Conservation (phyloP, 2,888 invertebrate species). For the Hirtodrosophila histrioides region DNA sequence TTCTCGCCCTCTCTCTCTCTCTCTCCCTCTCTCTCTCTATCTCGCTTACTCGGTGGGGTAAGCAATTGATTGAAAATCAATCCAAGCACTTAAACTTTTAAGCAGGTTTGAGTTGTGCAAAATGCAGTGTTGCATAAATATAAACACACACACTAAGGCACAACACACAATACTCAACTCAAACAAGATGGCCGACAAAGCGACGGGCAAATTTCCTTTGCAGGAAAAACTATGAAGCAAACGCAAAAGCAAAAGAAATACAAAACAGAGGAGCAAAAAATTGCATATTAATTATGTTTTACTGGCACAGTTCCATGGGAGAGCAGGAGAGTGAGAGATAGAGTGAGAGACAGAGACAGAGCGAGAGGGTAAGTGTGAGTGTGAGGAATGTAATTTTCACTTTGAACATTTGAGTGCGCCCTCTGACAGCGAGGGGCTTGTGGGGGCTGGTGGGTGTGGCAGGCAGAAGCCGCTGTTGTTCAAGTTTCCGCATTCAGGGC, state of each 20-base stretch:
- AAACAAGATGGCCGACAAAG: constrained; percentile 73
- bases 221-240: constrained; percentile 40
- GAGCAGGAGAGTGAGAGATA: constrained; percentile 13
- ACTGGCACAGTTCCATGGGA: constrained; percentile 73
- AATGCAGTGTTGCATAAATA: constrained; percentile 76
- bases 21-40: neutral
- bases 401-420: constrained; percentile 45
- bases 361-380: neutral
- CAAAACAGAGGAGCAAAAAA: constrained; percentile 66
- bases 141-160: constrained; percentile 45
- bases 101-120: constrained; percentile 73
- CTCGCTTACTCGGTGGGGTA: constrained; percentile 8
- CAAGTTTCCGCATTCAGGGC: constrained; percentile 68
- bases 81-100: constrained; percentile 71
- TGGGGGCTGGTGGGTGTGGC: constrained; percentile 6
- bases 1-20: neutral
- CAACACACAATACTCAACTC: constrained; percentile 44
- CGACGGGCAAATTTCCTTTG: constrained; percentile 44
- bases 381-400: constrained; percentile 56
- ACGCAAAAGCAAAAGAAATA: constrained; percentile 60
- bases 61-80: constrained; percentile 73
- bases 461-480: constrained; percentile 38
- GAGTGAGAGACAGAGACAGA: neutral
- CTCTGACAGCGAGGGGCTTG: neutral
- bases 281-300: constrained; percentile 78